Evolutionary conservation across 2,888 invertebrate genomes (phyloP), one percentile per base, ranked within the genome.

Genomic region (Ornithoptera priamus): DNA sequence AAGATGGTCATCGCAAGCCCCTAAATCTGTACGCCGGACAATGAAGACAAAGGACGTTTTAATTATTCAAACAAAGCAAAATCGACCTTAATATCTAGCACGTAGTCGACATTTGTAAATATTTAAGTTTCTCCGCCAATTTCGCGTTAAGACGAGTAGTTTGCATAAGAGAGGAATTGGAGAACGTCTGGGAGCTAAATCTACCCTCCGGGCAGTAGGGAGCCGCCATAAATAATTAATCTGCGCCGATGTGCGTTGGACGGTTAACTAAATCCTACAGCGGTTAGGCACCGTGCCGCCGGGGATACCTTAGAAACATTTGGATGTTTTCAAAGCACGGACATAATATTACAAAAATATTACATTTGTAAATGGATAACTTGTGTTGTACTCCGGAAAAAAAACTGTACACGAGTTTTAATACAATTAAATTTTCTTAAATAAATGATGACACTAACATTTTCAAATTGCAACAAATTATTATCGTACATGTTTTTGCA

Each of bases 1-100:
- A 90, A 90, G 91, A 90, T 90, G 92, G 92, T 92, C 92, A 92
- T 90, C 89, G 85, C 87, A 87, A 89, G 80, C 85, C 90, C 89
- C 84, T 75, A 87, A 86, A 90, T 90, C 90, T 88, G 88, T 85
- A 81, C 79, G 78, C 85, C 84, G 89, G 89, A 89, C 90, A 87
- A 86, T 85, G 85, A 86, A 90, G 89, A 92, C 92, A 92, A 92
- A 92, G 90, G 90, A 85, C 82, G 81, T 81, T 83, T 90, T 87
- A 92, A 91, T 91, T 86, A 92, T 90, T 89, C 86, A 88, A 77
- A 78, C 86, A 83, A 78, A 78, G 84, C 79, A 92, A 90, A 89
- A 83, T 77, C 85, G 76, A 91, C 92, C 88, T 87, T 91, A 89
- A 86, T 81, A 80, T 82, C 79, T 76, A 69, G 75, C 73, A 68